phyloP scores from a whole-genome alignment of 2,113 vertebrate species.

The Python bivittatus region DNA sequence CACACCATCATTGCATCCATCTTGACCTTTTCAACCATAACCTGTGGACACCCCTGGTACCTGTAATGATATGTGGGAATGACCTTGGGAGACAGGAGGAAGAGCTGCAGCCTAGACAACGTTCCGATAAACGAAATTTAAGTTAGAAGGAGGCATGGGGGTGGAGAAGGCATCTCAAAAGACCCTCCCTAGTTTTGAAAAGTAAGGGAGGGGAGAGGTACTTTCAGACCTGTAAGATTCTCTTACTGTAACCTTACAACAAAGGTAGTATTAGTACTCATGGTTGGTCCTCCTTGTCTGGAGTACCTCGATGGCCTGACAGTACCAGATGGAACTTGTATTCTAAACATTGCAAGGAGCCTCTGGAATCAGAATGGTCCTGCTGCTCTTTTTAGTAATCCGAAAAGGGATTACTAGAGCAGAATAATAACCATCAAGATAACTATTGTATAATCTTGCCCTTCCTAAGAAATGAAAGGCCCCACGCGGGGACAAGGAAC shows the following conservation, averaged over 20 bases:
- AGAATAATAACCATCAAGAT: background rate
- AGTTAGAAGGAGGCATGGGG: background rate
- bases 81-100: background rate
- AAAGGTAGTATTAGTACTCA: background rate
- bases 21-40: background rate
- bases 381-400: background rate
- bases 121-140: background rate
- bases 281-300: background rate
- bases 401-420: background rate
- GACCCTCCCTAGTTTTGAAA: background rate
- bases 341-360: background rate
- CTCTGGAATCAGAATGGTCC: background rate
- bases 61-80: background rate
- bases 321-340: background rate
- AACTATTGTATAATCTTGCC: background rate
- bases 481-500: background rate
- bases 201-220: background rate
- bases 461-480: background rate
- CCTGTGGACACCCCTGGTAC: background rate
- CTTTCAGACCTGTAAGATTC: too few relatives aligned
- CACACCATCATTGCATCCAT: background rate
- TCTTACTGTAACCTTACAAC: background rate
- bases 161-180: background rate
- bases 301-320: background rate
- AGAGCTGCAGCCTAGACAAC: background rate